Evolutionary conservation across 1,140 invertebrate genomes (phyloP), one percentile per base, ranked within the genome.

Genomic region (Campoletis sonorensis): DNA sequence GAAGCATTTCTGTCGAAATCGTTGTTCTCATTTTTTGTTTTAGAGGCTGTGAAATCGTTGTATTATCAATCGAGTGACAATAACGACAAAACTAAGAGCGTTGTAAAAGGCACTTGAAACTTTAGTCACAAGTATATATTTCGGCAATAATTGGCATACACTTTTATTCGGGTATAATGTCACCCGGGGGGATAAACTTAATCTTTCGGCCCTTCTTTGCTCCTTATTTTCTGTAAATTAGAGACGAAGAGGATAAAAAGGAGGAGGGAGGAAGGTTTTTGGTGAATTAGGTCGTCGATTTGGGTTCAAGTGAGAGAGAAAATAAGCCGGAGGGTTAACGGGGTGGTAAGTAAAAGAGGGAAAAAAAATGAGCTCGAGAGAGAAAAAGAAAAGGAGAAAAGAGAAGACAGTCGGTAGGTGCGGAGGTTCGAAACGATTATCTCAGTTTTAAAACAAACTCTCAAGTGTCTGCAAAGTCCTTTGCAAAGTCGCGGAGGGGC

Each of bases 371-470:
- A 21, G 21, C 33, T 72, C 73, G 79, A 78, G 72, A 80, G 79
- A 80, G 73, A 81, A 37, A 58, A 51, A 54, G 68, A 79, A 49
- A 80, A 21, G 26, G 79, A 51, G 79, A 79, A 54, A 33, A 71
- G 75, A 82, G 80, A 79, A 30, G 84, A 85, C 83, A 85, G 15
- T 78, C 26, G 75, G 75, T 67, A 67, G 76, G 76, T 78, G 76
- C 76, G 76, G 61, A 61, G 54, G 21, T 78, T 89, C 80, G 88
- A 87, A 89, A 90, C 90, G 89, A 90, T 91, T 90, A 90, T 91
- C 89, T 87, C 87, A 90, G 88, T 90, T 90, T 90, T 90, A 89
- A 90, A 90, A 89, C 87, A 88, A 90, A 91, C 89, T 90, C 88
- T 90, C 89, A 88, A 91, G 88, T 91, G 89, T 89, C 89, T 90